Evolutionary conservation across 1,140 invertebrate species (phyloP).

Genomic region (Caenorhabditis briggsae): DNA sequence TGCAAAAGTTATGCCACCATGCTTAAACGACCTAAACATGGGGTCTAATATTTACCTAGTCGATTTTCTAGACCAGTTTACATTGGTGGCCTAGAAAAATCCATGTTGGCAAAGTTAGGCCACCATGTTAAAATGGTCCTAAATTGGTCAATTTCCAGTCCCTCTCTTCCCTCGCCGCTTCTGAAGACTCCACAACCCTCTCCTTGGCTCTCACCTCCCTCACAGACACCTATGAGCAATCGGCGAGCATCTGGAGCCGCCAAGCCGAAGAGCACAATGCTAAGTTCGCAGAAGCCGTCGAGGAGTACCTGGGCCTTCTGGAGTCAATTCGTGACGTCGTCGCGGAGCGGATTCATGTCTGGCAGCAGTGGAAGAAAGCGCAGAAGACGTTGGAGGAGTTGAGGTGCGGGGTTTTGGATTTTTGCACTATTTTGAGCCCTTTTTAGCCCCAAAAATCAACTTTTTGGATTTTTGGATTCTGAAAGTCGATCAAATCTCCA

Average conservation of each 20-base stretch:
- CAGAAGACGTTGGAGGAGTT: slow-evolving; percentile 90
- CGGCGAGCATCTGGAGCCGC: slow-evolving; percentile 88
- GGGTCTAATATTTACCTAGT: too few species aligned
- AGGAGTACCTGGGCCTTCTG: slow-evolving; percentile 88
- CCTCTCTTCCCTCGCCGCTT: slow-evolving; percentile 89
- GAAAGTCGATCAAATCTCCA: too few species aligned
- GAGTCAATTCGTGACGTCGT: slow-evolving; percentile 86
- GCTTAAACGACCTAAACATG: too few species aligned
- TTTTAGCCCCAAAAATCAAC: too few species aligned
- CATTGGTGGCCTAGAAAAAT: too few species aligned
- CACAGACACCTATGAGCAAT: slow-evolving; percentile 91
- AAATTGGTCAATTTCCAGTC: background rate
- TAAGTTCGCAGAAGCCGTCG: slow-evolving; percentile 63
- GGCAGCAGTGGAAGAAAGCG: slow-evolving; percentile 96
- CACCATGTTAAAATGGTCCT: too few species aligned
- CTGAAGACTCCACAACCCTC: slow-evolving; percentile 93
- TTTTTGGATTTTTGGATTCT: too few species aligned
- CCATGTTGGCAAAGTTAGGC: too few species aligned
- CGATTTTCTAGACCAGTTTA: too few species aligned
- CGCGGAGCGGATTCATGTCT: slow-evolving; percentile 95
- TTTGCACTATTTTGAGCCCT: too few species aligned
- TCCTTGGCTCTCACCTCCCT: slow-evolving; percentile 89
- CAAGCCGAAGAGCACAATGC: slow-evolving; percentile 96
- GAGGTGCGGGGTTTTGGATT: too few species aligned
- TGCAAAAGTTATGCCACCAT: too few species aligned